phyloP scores from a whole-genome alignment of 2,888 invertebrate species.

The Limenitis camilla region DNA sequence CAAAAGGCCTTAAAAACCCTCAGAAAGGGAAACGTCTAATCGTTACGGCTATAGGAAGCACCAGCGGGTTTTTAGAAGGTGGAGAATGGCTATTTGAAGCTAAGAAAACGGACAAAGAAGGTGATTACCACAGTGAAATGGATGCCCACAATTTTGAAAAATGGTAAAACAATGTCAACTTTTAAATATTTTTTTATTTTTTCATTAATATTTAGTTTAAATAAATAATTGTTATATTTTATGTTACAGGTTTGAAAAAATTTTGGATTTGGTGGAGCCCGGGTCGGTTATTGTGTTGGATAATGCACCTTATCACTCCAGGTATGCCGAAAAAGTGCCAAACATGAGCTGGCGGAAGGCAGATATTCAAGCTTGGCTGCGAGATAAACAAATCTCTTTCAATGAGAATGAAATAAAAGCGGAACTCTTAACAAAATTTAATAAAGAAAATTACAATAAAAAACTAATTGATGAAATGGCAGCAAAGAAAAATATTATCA shows the following conservation, averaged over 20 bases:
- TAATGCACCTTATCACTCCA: constrained; percentile 20
- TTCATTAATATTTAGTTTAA: too few relatives aligned
- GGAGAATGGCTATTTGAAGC: constrained; percentile 19
- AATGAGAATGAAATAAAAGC: background rate
- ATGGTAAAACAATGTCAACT: constrained; percentile 4
- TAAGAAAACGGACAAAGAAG: background rate
- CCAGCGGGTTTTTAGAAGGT: constrained; percentile 22
- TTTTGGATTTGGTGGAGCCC: background rate
- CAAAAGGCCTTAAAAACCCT: constrained; percentile 19
- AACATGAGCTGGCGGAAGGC: constrained; percentile 19
- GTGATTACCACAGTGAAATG: background rate
- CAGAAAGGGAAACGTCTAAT: constrained; percentile 24
- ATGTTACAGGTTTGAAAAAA: background rate
- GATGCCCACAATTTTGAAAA: background rate
- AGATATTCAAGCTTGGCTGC: constrained; percentile 4
- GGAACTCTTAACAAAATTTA: background rate
- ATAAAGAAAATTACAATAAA: background rate
- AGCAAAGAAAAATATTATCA: background rate
- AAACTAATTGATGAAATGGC: background rate
- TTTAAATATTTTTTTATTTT: too few relatives aligned
- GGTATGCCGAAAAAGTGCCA: constrained; percentile 9
- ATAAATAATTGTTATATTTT: background rate
- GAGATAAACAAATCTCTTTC: background rate
- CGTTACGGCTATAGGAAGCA: constrained; percentile 22
- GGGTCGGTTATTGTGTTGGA: constrained; percentile 16